A percentile compares a stretch with the other conserved stretches of the same genome.
These are phyloP conservation scores for Poeciliopsis retropinna DNA, from an alignment of 2,113 vertebrate genomes.

Conservation along the genomic window DNA sequence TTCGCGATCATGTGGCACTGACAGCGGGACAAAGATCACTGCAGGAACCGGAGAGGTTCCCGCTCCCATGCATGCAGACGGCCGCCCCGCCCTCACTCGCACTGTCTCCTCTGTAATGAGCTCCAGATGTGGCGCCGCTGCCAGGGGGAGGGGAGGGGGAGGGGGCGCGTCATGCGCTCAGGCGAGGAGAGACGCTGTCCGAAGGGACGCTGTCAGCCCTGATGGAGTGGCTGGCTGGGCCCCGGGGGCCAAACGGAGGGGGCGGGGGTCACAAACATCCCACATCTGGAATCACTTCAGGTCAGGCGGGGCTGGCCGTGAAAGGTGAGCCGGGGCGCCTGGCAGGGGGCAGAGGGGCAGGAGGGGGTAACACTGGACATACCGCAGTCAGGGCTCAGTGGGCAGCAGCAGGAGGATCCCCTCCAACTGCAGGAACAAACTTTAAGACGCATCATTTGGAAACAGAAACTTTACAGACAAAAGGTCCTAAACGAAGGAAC, in stretches of 20 bases:
- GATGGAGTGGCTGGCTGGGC: slow-evolving; percentile 76
- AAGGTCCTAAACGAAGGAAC: not conserved
- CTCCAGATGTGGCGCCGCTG: slow-evolving; percentile 81
- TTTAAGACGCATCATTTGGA: not conserved
- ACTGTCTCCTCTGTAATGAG: slow-evolving; percentile 83
- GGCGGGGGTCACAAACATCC: slow-evolving; percentile 61
- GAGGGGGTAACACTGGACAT: slow-evolving; percentile 67
- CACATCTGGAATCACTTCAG: slow-evolving; percentile 86
- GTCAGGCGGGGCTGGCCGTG: slow-evolving; percentile 74
- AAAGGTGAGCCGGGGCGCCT: slow-evolving; percentile 79
- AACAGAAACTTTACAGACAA: not conserved
- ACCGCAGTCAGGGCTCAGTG: slow-evolving; percentile 61
- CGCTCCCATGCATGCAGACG: slow-evolving; percentile 62
- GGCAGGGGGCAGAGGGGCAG: slow-evolving; percentile 38
- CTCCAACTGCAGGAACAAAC: slow-evolving; percentile 24
- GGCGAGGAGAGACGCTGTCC: slow-evolving; percentile 75
- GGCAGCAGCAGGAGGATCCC: slow-evolving; percentile 21
- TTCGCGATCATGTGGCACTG: slow-evolving; percentile 72
- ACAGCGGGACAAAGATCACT: slow-evolving; percentile 49
- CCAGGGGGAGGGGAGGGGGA: slow-evolving; percentile 46
- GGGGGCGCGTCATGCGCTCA: slow-evolving; percentile 76
- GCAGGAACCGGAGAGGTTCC: slow-evolving; percentile 37
- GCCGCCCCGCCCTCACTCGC: slow-evolving; percentile 69
- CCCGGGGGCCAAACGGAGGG: slow-evolving; percentile 49
- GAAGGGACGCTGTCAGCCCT: slow-evolving; percentile 81